Base-by-base conservation (phyloP, 2,797 vertebrate genomes). In the Cetoscarus ocellatus region DNA sequence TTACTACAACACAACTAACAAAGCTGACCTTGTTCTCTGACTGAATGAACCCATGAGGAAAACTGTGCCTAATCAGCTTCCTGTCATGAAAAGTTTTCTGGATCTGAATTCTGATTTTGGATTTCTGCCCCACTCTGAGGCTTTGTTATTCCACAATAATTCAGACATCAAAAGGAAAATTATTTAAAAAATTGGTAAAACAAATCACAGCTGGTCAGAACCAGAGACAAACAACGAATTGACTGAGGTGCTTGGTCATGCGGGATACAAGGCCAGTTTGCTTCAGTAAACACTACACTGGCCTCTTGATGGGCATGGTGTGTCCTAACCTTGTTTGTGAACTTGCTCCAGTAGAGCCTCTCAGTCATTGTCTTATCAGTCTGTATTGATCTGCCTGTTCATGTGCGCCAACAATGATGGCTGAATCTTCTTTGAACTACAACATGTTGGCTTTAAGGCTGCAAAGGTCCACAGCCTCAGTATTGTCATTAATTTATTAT, bases 321-420 rank as follows among this genome's bases (percentile, higher is more conserved):
- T 83, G 80, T 77, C 49, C 57, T 59, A 62, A 86, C 68, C 56
- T 79, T 83, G 82, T 80, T 82, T 74, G 73, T 84, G 77, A 85
- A 76, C 73, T 34, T 3, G 38, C 19, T 53, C 51, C 27, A n/a
- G 17, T 18, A 1, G 54, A 45, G 53, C 35, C 45, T 49, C 49
- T 0, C 51, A 50, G n/a, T 10, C 49, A 11, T 49, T 38, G n/a
- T 75, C 82, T 90, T 90, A 92, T 92, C 92, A 80, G 77, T 62
- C 0, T 0, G 9, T 59, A 88, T 90, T 17, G 89, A 92, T 87
- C 73, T 10, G 49, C 36, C 18, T 12, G 14, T 36, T 73, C 17
- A 3, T 45, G 58, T 60, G 51, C 56, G 12, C 56, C 39, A 38
- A 61, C 34, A 50, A 68, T 65, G 76, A 81, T 60, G 49, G 11